These are phyloP conservation scores for Eupeodes latifasciatus DNA, from an alignment of 2,888 invertebrate species.

Conservation along the genomic window DNA sequence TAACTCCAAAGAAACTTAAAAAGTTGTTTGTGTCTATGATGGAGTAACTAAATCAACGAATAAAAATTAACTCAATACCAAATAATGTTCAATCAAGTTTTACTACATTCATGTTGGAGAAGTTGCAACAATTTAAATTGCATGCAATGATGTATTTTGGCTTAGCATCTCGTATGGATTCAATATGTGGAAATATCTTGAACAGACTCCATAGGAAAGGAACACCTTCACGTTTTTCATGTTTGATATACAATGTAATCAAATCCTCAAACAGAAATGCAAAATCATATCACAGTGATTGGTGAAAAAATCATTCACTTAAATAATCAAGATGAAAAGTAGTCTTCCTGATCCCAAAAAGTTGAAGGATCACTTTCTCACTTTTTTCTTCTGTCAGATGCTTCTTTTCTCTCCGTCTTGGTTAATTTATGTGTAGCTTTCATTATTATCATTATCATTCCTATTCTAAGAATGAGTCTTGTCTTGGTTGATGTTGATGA, in stretches of 20 bases:
- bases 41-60: conserved; percentile 30
- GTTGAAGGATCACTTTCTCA: conserved; percentile 55
- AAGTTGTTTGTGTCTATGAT: neutral
- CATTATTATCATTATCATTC: conserved; percentile 33
- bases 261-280: neutral
- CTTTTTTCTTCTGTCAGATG: neutral
- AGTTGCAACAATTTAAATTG: neutral
- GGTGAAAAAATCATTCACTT: neutral
- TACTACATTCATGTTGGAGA: neutral
- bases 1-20: neutral
- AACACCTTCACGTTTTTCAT: neutral
- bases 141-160: neutral
- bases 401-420: too few relatives aligned
- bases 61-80: conserved; percentile 9
- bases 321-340: neutral
- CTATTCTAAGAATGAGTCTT: conserved; percentile 30
- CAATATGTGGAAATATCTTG: neutral
- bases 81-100: conserved; percentile 24
- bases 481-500: conserved; percentile 16
- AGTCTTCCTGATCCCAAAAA: neutral
- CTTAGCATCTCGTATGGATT: neutral
- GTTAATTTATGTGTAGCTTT: neutral
- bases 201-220: too few relatives aligned
- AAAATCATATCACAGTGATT: neutral
- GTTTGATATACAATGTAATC: neutral